Evolutionary conservation across 2,888 invertebrate genomes (phyloP), one percentile per base, ranked within the genome.

Genomic region (Smittia sp.): DNA sequence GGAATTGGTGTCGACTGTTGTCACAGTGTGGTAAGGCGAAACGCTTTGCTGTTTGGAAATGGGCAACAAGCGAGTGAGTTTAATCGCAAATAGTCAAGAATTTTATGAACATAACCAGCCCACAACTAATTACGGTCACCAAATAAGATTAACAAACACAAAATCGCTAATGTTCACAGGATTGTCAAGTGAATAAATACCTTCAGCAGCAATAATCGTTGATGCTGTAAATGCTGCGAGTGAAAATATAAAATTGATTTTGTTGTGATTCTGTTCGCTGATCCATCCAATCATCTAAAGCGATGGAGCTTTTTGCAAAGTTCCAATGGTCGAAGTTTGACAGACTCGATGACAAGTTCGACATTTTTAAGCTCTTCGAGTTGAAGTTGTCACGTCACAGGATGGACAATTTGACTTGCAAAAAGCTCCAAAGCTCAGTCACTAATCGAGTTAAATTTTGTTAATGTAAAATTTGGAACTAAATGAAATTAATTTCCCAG

Each of bases 11-110:
- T 96, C 93, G 22, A 90, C 86, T 11, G 90, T 91, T 76, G 92
- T 90, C 74, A 95, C 92, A 4, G 96, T 96, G 80, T 92, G 93
- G 82, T 96, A 96, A 0, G 94, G 94, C 1, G 94, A 94, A n/a
- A 89, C 89, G 74, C 89, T 89, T 79, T 90, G 89, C 85, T 89
- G 80, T 73, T 15, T 52, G 18, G n/a, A 39, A 32, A 9, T 32
- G 32, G 9, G 9, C 32, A 32, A 6, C 32, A 32, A 32, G 9
- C 9, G 9, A 32, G 32, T 32, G 3, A 32, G 9, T 6, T 32
- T 32, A 32, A n/a, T n/a, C n/a, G n/a, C n/a, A n/a, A n/a, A n/a
- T n/a, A n/a, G n/a, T n/a, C n/a, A n/a, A n/a, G n/a, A n/a, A n/a
- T n/a, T n/a, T n/a, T n/a, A n/a, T n/a, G n/a, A n/a, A n/a, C n/a